phyloP scores from a whole-genome alignment of 2,113 vertebrate species.

The Xyrauchen texanus region DNA sequence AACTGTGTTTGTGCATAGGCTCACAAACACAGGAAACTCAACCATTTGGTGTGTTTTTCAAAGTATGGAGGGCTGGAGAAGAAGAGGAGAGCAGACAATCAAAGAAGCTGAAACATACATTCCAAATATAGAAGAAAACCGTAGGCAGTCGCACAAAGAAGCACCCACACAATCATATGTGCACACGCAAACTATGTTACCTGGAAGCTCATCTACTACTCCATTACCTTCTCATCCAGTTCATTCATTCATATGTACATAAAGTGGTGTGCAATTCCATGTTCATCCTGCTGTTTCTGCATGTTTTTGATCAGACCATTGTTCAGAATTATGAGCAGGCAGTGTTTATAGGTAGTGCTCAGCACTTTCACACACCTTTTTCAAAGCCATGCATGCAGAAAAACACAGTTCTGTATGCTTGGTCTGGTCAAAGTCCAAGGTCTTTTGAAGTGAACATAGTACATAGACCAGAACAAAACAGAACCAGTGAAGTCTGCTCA shows the following conservation, averaged over 20 bases:
- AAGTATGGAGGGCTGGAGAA: constrained; percentile 5
- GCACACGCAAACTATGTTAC: neutral
- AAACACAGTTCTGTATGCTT: neutral
- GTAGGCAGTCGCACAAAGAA: no score
- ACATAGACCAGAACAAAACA: neutral
- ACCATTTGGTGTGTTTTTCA: constrained; percentile 11
- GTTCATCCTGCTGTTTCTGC: constrained; percentile 12
- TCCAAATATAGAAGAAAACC: constrained; percentile 27
- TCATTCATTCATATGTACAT: constrained; percentile 21
- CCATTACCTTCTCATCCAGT: neutral
- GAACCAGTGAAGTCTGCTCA: neutral
- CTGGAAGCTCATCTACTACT: neutral
- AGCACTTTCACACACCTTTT: neutral
- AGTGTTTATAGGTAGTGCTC: no score
- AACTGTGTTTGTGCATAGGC: neutral
- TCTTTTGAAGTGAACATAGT: neutral
- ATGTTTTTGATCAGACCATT: neutral
- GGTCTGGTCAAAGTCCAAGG: neutral
- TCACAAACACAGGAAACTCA: constrained; percentile 17
- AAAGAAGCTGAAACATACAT: constrained; percentile 14
- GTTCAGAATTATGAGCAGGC: neutral
- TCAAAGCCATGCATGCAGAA: constrained; percentile 1
- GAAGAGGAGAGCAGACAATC: constrained; percentile 19
- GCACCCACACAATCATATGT: neutral
- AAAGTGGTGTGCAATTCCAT: constrained; percentile 5